phyloP scores from a whole-genome alignment of 2,113 vertebrate species.

The Taxidea taxus region DNA sequence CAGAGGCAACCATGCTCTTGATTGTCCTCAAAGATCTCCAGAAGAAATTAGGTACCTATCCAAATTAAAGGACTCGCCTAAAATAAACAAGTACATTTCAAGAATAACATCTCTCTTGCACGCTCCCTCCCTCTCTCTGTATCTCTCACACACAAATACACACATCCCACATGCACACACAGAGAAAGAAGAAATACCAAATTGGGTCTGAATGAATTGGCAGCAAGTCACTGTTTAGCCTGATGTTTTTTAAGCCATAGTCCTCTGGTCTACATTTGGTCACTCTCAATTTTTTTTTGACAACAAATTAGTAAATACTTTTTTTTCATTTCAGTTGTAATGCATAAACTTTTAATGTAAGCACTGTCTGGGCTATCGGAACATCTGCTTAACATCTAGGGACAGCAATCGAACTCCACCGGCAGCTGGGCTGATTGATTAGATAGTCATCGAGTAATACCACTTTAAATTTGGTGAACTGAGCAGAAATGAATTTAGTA shows the following conservation, averaged over 20 bases:
- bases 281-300: not conserved
- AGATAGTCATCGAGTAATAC: no score
- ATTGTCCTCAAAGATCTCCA: not conserved
- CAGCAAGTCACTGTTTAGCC: not conserved
- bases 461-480: not conserved
- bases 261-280: not conserved
- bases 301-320: not conserved
- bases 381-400: not conserved
- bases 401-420: not conserved
- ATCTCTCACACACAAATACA: not conserved
- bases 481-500: not conserved
- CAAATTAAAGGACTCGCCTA: not conserved
- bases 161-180: not conserved
- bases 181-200: slow-evolving; percentile 4
- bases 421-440: no score
- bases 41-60: not conserved
- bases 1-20: not conserved
- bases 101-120: not conserved
- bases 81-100: not conserved
- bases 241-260: not conserved
- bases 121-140: not conserved
- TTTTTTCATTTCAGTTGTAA: not conserved
- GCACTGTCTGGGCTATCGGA: not conserved
- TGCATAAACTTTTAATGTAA: not conserved
- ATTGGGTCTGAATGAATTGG: not conserved